Evolutionary conservation across 2,797 vertebrate species (phyloP), one percentile per base, ranked within the genome.

Genomic region (Cottoperca gobio): DNA sequence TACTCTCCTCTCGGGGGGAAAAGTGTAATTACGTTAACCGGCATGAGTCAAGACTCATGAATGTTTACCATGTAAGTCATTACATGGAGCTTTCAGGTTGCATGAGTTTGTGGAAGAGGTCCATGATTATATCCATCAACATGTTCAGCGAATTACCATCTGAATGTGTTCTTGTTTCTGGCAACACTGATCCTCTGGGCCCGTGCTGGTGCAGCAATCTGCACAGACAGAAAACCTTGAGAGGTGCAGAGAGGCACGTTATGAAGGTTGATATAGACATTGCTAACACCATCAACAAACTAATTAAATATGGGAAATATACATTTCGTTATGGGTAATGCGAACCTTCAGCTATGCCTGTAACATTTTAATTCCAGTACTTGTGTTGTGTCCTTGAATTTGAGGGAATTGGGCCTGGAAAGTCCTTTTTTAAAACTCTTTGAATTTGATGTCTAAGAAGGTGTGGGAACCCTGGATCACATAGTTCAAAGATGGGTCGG

Each of bases 51-150:
- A 39, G 28, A 26, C 33, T 37, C 35, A 55, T 13, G 7, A 52
- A 53, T 76, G 14, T 61, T 23, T 10, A 42, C 14, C 7, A 2
- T 66, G 21, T 24, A 3, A 37, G 19, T 80, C 70, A 80, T 76
- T 66, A 80, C 21, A 39, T 2, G 12, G 28, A 54, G 16, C 28
- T 52, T 40, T 62, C 19, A 14, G 19, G 65, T 8, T n/a, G 40
- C 23, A 43, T 71, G 50, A 23, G 43, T 73, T 45, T 53, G 26
- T 21, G 21, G 6, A 43, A 9, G 17, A 35, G 9, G 37, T 6
- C 7, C 39, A 16, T 72, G 19, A 76, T 79, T 65, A 45, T 11
- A 43, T 24, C 1, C 12, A 69, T 2, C 14, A 23, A 45, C 10
- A 23, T 40, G 49, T 43, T 62, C 37, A 26, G 12, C 57, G 8